Conservation (phyloP, 2,113 vertebrate species). For the Xiphophorus couchianus region DNA sequence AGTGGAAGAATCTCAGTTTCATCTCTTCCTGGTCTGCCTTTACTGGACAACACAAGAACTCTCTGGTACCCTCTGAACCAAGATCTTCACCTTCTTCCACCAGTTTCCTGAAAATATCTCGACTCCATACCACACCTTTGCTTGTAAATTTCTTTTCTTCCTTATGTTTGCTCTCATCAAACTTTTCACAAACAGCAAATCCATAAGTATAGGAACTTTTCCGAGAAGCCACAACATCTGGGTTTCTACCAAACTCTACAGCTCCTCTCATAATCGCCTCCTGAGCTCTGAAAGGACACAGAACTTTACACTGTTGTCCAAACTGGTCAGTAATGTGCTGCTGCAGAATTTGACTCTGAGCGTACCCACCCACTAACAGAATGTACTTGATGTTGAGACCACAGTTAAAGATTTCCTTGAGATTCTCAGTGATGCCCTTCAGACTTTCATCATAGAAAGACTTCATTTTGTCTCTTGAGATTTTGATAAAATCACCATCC, state of each 20-base stretch:
- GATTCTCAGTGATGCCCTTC: no score
- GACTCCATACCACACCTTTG: neutral
- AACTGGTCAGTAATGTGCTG: conserved; percentile 23
- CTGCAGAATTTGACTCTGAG: conserved; percentile 18
- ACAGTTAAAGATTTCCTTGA: conserved; percentile 19
- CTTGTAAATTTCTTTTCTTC: conserved; percentile 1
- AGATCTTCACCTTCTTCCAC: conserved; percentile 27
- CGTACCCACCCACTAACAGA: conserved; percentile 49
- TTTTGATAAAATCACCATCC: no score
- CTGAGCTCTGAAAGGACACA: neutral
- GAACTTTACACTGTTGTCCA: neutral
- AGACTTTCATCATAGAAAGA: no score
- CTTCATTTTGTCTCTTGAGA: no score
- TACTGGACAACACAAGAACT: neutral
- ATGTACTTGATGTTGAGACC: conserved; percentile 25
- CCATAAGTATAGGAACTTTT: conserved; percentile 34
- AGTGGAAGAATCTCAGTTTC: conserved; percentile 11
- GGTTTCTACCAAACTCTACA: conserved; percentile 18
- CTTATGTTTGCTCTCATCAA: conserved; percentile 21
- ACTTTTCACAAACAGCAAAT: rapidly evolving
- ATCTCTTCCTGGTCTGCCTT: neutral
- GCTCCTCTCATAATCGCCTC: neutral
- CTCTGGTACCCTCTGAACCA: conserved; percentile 18
- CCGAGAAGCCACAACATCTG: neutral
- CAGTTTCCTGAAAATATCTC: conserved; percentile 14